Percentiles rank a stretch among this genome's conserved stretches.
Conservation (phyloP, 92 coral and sea anemone genomes). For the Phenganax subtilis region DNA sequence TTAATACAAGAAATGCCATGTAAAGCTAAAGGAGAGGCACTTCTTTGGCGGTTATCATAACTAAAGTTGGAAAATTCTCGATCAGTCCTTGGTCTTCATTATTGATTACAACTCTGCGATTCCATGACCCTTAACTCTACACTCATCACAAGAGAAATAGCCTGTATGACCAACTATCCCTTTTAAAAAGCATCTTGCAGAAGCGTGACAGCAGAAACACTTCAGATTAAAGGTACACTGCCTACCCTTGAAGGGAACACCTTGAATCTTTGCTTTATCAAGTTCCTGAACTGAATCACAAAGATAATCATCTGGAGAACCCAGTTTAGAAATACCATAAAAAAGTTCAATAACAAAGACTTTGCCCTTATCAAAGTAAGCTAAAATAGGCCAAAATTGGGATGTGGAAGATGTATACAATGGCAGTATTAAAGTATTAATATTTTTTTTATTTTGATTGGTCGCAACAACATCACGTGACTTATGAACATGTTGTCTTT, state of each 20-base stretch:
- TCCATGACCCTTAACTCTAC: conserved; percentile 14
- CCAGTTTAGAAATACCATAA: background rate
- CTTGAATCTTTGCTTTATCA: background rate
- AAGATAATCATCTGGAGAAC: conserved; percentile 3
- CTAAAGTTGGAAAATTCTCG: background rate
- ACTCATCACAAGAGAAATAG: conserved; percentile 24
- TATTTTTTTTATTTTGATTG: too few species aligned
- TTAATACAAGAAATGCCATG: background rate
- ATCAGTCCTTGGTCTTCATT: conserved; percentile 10
- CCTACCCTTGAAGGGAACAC: background rate
- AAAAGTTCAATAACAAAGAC: conserved; percentile 10
- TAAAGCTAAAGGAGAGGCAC: background rate
- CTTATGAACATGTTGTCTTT: too few species aligned
- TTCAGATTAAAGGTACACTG: background rate
- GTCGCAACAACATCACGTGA: too few species aligned
- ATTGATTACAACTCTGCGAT: conserved; percentile 24
- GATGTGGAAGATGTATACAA: background rate
- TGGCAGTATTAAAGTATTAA: background rate
- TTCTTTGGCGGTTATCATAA: background rate
- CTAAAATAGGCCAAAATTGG: conserved; percentile 31
- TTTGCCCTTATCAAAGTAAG: background rate
- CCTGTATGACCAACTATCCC: conserved; percentile 24
- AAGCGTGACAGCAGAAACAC: background rate
- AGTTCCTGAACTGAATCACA: background rate
- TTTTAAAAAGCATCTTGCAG: conserved; percentile 16